These are phyloP conservation scores for Pygoscelis antarcticus DNA, from an alignment of 2,113 vertebrate genomes.

Conservation along the genomic window DNA sequence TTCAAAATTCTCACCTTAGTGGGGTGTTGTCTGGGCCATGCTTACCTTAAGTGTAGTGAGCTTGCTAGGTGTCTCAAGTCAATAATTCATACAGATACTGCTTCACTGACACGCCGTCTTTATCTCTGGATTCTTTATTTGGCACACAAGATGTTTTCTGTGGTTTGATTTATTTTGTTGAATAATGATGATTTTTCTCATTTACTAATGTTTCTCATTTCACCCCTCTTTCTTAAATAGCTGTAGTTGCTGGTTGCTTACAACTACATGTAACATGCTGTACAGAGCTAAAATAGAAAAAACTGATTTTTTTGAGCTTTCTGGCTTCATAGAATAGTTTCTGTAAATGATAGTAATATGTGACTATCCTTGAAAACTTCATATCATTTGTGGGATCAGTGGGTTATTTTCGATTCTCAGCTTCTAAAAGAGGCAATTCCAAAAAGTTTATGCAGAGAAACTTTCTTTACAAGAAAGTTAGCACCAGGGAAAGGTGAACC, in stretches of 20 bases:
- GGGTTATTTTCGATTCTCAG: not conserved
- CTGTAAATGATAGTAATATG: not conserved
- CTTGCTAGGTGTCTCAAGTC: not conserved
- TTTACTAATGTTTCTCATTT: not conserved
- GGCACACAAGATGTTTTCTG: not conserved
- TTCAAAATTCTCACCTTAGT: not conserved
- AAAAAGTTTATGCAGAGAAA: not conserved
- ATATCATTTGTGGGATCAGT: not conserved
- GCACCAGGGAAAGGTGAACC: not conserved
- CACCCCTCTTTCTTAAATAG: not conserved
- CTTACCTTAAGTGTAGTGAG: not conserved
- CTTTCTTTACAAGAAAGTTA: not conserved
- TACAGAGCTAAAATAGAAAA: not conserved
- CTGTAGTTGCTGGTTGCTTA: not conserved
- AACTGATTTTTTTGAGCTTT: not conserved
- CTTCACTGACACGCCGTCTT: not conserved
- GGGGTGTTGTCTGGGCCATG: not conserved
- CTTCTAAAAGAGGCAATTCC: not conserved
- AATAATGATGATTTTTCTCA: not conserved
- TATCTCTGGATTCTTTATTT: not conserved
- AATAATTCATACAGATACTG: not conserved
- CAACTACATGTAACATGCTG: not conserved
- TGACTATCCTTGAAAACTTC: not conserved
- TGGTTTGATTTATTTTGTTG: not conserved
- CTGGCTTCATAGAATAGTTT: not conserved